Conservation (phyloP, 2,797 vertebrate species). For the Pangasius larnaudii region DNA sequence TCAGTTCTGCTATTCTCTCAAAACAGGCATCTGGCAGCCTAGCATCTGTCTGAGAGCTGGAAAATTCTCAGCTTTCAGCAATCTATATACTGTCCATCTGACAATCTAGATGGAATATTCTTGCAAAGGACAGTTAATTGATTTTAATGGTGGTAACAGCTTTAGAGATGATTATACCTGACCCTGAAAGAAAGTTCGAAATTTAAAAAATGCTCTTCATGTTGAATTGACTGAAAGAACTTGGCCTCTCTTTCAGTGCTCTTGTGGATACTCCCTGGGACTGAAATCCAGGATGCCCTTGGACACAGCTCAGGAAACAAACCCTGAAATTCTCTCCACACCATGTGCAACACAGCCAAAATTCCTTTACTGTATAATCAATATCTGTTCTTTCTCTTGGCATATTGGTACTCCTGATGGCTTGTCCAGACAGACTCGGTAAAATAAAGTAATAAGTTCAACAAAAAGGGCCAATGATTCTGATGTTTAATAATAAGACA, state of each 20-base stretch:
- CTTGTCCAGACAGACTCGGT: conserved; percentile 64
- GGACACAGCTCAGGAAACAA: conserved; percentile 54
- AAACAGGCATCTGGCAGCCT: conserved; percentile 51
- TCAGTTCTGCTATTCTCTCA: conserved; percentile 38
- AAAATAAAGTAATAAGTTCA: conserved; percentile 61
- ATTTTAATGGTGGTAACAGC: conserved; percentile 40
- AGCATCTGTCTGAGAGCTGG: conserved; percentile 43
- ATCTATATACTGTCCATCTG: conserved; percentile 31
- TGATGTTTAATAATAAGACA: conserved; percentile 43
- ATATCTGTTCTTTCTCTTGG: conserved; percentile 62
- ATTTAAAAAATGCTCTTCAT: conserved; percentile 38
- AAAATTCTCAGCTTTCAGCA: conserved; percentile 28
- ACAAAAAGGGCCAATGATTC: conserved; percentile 50
- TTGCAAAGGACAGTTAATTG: conserved; percentile 31
- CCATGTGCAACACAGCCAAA: conserved; percentile 54
- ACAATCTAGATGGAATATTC: conserved; percentile 47
- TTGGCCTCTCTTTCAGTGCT: conserved; percentile 42
- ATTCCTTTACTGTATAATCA: conserved; percentile 65
- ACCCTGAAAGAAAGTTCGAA: conserved; percentile 35
- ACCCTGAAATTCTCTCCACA: conserved; percentile 50
- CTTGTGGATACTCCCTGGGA: conserved; percentile 43
- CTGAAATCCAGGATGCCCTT: conserved; percentile 52
- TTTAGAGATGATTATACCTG: conserved; percentile 44
- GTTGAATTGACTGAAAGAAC: conserved; percentile 42
- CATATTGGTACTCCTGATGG: conserved; percentile 64